phyloP scores from a whole-genome alignment of 2,113 vertebrate species.

The Etheostoma cragini region DNA sequence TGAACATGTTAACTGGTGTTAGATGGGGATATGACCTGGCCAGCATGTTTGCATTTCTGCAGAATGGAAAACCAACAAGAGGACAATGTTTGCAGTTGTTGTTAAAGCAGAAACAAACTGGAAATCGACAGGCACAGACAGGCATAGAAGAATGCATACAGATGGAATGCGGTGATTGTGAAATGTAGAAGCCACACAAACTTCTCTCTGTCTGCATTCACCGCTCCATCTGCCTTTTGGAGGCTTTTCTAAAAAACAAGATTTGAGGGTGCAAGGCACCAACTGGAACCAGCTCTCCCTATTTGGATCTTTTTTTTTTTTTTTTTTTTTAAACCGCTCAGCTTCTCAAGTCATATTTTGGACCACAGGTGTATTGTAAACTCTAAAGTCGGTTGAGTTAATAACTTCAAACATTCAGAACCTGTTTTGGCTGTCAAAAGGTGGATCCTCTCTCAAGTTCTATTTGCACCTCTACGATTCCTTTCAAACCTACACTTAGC shows the following conservation, averaged over 20 bases:
- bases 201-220: conserved; percentile 37
- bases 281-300: conserved; percentile 8
- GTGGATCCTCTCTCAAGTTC: not conserved
- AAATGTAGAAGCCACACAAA: conserved; percentile 62
- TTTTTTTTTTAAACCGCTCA: not conserved
- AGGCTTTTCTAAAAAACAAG: conserved; percentile 6
- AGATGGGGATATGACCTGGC: not conserved
- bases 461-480: not conserved
- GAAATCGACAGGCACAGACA: conserved; percentile 62
- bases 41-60: not conserved
- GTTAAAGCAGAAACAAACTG: conserved; percentile 7
- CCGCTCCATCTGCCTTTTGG: conserved; percentile 14
- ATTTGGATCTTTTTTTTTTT: not conserved
- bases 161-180: conserved; percentile 82
- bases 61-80: not conserved
- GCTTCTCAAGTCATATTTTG: not conserved
- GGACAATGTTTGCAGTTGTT: conserved; percentile 23
- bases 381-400: not conserved
- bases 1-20: not conserved
- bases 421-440: conserved; percentile 33
- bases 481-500: not conserved
- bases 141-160: conserved; percentile 67
- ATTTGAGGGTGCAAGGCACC: conserved; percentile 46
- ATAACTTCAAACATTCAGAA: conserved; percentile 28
- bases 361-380: not conserved